Base-by-base conservation (phyloP, 2,113 vertebrate genomes). In the Gracilinanus agilis region DNA sequence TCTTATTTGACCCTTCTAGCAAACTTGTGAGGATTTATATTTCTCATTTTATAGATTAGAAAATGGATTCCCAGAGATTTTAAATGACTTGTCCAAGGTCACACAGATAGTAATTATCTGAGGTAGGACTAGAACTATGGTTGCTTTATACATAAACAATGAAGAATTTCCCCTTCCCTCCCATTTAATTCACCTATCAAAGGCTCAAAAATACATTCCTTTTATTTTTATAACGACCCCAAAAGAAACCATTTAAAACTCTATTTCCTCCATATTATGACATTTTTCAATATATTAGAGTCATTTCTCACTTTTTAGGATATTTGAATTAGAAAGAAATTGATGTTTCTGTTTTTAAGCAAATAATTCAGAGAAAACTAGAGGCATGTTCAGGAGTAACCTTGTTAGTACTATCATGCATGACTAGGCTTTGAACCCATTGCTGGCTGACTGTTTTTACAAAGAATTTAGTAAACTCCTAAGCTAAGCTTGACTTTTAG, bases 271-370 rank as follows among this genome's bases (percentile, higher is more conserved):
- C 44, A 58, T 24, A 23, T 56, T 53, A 53, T 24, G 10, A 40
- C 1, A 13, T 40, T 54, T 53, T 53, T 3, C n/a, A n/a, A 34
- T 88, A 25, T 24, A 40, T 95, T 91, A 9, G 11, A 55, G 21
- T 27, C 53, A 12, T 27, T 16, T 95, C 83, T 58, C 53, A 0
- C 40, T 16, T 23, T 75, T 34, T 83, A 24, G 8, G 9, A 54
- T 54, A 93, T 95, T 53, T 92, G 13, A 91, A 83, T 29, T 94
- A n/a, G 8, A 53, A 94, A 88, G 44, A 25, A 94, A 90, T 24
- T 19, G 5, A 89, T 13, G 11, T 53, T 98, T 92, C 95, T 91
- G 95, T 95, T 96, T 96, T 94, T 55, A 90, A 91, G 88, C 93
- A 96, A 95, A 94, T 93, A 94, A 89, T n/a, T 25, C 75, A 83